Conservation (phyloP, 2,797 vertebrate species). For the Pipistrellus pipistrellus region DNA sequence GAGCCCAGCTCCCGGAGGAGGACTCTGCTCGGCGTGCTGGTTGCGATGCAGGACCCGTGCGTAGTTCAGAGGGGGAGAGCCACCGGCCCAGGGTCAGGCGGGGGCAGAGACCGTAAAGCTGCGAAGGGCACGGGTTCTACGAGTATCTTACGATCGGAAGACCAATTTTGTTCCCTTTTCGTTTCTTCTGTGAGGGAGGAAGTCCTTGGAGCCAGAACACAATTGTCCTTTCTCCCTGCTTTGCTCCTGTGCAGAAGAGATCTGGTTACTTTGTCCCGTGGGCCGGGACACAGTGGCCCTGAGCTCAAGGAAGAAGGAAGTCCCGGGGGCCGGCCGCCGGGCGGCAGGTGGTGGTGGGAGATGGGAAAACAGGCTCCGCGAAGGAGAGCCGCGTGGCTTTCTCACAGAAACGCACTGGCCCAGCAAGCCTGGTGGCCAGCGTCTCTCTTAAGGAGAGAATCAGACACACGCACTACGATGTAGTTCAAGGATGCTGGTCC, state of each 20-base stretch:
- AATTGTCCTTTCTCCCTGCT: conserved; percentile 45
- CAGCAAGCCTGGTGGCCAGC: background rate
- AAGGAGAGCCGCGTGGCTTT: background rate
- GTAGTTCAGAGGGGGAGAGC: background rate
- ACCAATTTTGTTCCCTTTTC: background rate
- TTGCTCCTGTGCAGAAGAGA: background rate
- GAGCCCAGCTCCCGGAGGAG: background rate
- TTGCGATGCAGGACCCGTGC: background rate
- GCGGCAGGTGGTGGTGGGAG: accelerated
- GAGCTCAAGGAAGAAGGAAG: background rate
- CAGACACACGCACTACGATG: background rate
- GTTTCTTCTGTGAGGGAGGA: background rate
- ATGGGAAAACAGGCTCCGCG: background rate
- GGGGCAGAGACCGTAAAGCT: background rate
- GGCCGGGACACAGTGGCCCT: background rate
- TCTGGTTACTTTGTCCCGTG: conserved; percentile 27
- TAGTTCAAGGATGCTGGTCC: background rate
- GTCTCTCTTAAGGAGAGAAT: background rate
- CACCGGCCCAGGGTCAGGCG: background rate
- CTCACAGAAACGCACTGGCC: background rate
- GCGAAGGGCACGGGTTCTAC: background rate
- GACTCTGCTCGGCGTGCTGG: background rate
- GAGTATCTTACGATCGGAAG: background rate
- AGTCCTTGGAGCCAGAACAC: conserved; percentile 60
- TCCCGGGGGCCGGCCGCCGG: background rate